Base-by-base conservation (phyloP, 2,113 vertebrate species). In the Motacilla tschutschensis region DNA sequence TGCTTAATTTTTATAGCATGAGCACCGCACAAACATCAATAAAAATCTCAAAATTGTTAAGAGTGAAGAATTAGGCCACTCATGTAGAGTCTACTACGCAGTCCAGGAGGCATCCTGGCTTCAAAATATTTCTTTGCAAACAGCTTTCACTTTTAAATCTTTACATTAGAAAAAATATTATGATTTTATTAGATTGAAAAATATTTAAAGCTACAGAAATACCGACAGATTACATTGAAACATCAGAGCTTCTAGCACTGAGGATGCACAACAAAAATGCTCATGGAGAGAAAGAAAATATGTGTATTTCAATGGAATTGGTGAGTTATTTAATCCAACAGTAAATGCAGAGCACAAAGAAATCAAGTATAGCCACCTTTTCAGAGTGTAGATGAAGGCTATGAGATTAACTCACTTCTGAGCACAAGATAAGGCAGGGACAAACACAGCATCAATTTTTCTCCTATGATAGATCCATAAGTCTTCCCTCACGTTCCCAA, bases 131-230 rank as follows among this genome's bases (percentile, higher is more conserved):
- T 83, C 58, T 64, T 57, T 73, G 60, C 36, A 90, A 79, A 57
- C 20, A 51, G 69, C 77, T 85, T 38, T 10, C 17, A 51, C 33
- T 64, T 91, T 86, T 43, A 94, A 85, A 78, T 64, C 41, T 71
- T 85, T 72, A 40, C 44, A 60, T 88, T 83, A 78, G 44, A 64
- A 83, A 92, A 92, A 60, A 33, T 75, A 85, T 85, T 85, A n/a
- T 67, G 25, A 90, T 78, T 91, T 89, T 60, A 78, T 25, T 87
- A 64, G 44, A 72, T 44, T 71, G 58, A 83, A 93, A 92, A 89
- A 83, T 83, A 87, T 88, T 89, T 91, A 85, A 79, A 86, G 59
- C 50, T 78, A 64, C 58, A 57, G 78, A 67, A 67, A 64, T 80
- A 36, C 50, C 62, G 67, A 74, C 31, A 64, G 50, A 83, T 35